Percentiles rank a stretch among this genome's conserved stretches.
phyloP scores from a whole-genome alignment of 2,888 invertebrate species.

The Mesorhabditis belari region DNA sequence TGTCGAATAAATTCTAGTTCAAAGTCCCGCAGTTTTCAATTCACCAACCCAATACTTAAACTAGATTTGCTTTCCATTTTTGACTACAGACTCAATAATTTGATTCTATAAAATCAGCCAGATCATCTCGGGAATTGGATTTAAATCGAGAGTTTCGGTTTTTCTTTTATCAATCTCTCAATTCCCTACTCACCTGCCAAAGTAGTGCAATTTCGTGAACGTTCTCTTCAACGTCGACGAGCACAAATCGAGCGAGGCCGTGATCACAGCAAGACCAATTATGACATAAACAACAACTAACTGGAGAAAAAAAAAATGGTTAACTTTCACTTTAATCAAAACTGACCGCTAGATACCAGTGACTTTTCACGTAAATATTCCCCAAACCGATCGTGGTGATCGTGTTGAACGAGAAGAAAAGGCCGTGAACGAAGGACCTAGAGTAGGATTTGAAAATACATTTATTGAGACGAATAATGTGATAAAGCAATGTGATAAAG shows the following conservation, averaged over 20 bases:
- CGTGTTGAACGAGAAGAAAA: slow-evolving; percentile 53
- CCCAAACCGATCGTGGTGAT: slow-evolving; percentile 53
- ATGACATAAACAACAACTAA: slow-evolving; percentile 52
- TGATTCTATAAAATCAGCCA: too few species aligned
- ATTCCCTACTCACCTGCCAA: slow-evolving; percentile 42
- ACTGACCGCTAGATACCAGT: slow-evolving; percentile 40
- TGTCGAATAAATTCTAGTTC: too few species aligned
- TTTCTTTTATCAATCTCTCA: too few species aligned
- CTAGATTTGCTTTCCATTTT: too few species aligned
- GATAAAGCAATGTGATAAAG: too few species aligned
- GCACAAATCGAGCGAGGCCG: slow-evolving; percentile 52
- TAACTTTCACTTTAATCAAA: background rate
- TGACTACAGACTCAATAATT: too few species aligned
- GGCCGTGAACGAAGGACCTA: slow-evolving; percentile 53
- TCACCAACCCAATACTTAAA: too few species aligned
- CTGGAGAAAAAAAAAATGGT: slow-evolving; percentile 15
- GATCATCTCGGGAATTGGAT: too few species aligned
- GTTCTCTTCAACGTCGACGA: slow-evolving; percentile 52
- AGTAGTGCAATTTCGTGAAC: slow-evolving; percentile 53
- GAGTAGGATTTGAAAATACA: too few species aligned
- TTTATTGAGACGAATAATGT: too few species aligned
- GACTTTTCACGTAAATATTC: slow-evolving; percentile 48
- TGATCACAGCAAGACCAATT: slow-evolving; percentile 53
- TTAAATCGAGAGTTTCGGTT: too few species aligned
- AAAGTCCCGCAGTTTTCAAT: too few species aligned